A percentile compares a stretch with the other conserved stretches of the same genome.
Evolutionary conservation across 2,797 vertebrate species (phyloP).

Genomic region (Anguilla anguilla): DNA sequence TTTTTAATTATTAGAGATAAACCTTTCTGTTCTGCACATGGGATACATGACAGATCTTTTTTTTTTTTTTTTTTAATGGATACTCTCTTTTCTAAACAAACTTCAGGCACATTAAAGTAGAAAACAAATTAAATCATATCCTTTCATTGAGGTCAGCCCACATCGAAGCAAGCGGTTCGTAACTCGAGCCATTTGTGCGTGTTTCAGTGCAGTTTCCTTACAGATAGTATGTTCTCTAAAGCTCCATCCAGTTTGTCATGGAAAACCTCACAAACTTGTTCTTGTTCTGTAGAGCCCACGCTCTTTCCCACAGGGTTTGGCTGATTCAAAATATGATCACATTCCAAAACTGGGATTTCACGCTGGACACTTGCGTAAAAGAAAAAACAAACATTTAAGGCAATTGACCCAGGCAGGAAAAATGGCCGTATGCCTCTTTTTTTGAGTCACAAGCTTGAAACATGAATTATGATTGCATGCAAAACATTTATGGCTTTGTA

Average conservation of each 20-base stretch:
- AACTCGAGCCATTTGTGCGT: slow-evolving; percentile 78
- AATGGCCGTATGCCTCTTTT: background rate
- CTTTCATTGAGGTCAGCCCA: slow-evolving; percentile 78
- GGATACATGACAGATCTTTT: slow-evolving; percentile 69
- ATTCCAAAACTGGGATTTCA: background rate
- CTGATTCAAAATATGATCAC: background rate
- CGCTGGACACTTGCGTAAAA: background rate
- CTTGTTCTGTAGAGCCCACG: slow-evolving; percentile 29
- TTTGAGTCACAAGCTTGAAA: background rate
- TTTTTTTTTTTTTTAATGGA: too few relatives aligned
- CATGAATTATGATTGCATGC: background rate
- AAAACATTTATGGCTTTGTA: background rate
- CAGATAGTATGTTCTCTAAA: slow-evolving; percentile 64
- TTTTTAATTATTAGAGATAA: slow-evolving; percentile 41
- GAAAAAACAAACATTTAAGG: background rate
- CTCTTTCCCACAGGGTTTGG: background rate
- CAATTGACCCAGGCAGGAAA: background rate
- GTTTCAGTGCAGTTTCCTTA: slow-evolving; percentile 76
- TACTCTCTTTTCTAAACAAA: slow-evolving; percentile 74
- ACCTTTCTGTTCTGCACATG: slow-evolving; percentile 51
- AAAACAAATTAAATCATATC: slow-evolving; percentile 81
- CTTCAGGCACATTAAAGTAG: slow-evolving; percentile 75
- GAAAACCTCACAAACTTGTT: slow-evolving; percentile 57
- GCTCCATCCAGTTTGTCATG: slow-evolving; percentile 58
- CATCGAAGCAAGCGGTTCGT: slow-evolving; percentile 72